Evolutionary conservation across 2,888 invertebrate genomes (phyloP).

Genomic region (Abscondita cerata): DNA sequence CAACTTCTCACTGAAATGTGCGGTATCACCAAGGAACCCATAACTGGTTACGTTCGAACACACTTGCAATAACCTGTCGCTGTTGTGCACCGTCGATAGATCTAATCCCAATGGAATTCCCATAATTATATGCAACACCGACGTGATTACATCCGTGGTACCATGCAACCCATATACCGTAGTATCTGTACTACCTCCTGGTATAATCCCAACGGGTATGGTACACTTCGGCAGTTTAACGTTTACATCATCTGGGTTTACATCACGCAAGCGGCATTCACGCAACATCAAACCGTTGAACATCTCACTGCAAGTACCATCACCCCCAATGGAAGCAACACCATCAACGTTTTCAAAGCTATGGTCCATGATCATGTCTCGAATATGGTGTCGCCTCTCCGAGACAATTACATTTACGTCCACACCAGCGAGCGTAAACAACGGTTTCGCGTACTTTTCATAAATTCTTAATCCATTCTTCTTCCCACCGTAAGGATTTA

Average conservation of each 20-base stretch:
- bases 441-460: conserved; percentile 73
- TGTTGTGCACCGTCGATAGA: conserved; percentile 74
- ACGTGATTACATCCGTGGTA: conserved; percentile 78
- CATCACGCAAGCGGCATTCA: conserved; percentile 61
- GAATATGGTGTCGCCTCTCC: conserved; percentile 78
- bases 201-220: conserved; percentile 66
- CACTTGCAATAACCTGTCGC: conserved; percentile 66
- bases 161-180: conserved; percentile 82
- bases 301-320: conserved; percentile 85
- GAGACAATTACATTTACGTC: conserved; percentile 74
- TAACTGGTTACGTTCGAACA: conserved; percentile 84
- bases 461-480: conserved; percentile 75
- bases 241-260: conserved; percentile 63
- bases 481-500: conserved; percentile 86
- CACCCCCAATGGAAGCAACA: conserved; percentile 83
- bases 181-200: conserved; percentile 77
- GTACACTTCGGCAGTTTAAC: conserved; percentile 60
- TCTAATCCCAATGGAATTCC: conserved; percentile 78
- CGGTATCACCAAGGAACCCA: conserved; percentile 85
- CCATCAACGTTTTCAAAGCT: conserved; percentile 69
- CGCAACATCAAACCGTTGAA: conserved; percentile 74
- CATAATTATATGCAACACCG: conserved; percentile 80
- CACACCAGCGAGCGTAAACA: conserved; percentile 70
- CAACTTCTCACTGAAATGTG: conserved; percentile 79
- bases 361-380: conserved; percentile 67